A percentile compares a stretch with the other conserved stretches of the same genome.
Conservation (phyloP, 2,888 invertebrate species). For the Prenolepis imparis region DNA sequence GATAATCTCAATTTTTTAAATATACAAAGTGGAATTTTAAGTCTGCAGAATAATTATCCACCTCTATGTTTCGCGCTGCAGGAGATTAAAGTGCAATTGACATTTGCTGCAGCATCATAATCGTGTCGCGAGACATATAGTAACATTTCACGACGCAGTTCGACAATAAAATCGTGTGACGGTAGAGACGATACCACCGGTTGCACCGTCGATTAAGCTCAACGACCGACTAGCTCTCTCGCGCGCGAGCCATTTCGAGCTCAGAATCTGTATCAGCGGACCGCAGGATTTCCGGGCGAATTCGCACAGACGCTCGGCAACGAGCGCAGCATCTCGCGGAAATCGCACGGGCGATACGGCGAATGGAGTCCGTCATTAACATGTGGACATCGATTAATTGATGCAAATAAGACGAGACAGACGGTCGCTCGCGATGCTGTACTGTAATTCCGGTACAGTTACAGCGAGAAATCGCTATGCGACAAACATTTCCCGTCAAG, state of each 20-base stretch:
- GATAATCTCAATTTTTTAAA: neutral
- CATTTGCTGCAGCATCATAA: neutral
- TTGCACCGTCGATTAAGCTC: constrained; percentile 54
- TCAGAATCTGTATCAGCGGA: constrained; percentile 13
- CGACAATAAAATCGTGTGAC: constrained; percentile 48
- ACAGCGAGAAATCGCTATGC: neutral
- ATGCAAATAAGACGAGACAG: constrained; percentile 10
- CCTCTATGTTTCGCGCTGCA: neutral
- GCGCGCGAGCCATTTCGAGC: constrained; percentile 6
- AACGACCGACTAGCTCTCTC: constrained; percentile 41
- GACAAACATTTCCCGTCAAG: neutral
- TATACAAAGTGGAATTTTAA: neutral
- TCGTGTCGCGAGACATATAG: constrained; percentile 20
- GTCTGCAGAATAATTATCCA: neutral
- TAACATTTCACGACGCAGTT: constrained; percentile 28
- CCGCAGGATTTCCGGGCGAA: constrained; percentile 53
- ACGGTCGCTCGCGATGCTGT: neutral
- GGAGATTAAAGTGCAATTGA: neutral
- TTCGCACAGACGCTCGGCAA: constrained; percentile 12
- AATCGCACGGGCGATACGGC: constrained; percentile 1
- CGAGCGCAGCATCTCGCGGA: constrained; percentile 12
- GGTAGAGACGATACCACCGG: constrained; percentile 7
- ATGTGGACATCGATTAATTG: constrained; percentile 37
- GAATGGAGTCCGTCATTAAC: constrained; percentile 26
- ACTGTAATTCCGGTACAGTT: constrained; percentile 3